Conservation (phyloP, 1,140 invertebrate species). For the Eulimnadia texana region DNA sequence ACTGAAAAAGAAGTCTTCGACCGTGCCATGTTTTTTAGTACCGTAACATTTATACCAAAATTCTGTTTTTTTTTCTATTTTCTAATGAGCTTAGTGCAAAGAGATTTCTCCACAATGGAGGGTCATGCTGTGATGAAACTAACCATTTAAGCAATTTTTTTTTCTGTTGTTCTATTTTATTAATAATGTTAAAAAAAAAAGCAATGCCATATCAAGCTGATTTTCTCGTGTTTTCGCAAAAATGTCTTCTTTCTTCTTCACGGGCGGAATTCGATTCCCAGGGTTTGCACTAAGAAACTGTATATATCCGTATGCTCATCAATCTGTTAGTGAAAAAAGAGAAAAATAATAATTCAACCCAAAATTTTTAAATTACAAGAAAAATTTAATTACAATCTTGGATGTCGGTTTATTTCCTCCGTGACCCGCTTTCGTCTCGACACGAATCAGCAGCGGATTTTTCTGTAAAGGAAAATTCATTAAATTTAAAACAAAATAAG, state of each 20-base stretch:
- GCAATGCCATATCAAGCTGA: background rate
- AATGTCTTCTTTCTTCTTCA: conserved; percentile 3
- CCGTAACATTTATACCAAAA: background rate
- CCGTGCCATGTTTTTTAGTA: background rate
- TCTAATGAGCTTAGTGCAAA: background rate
- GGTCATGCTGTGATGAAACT: background rate
- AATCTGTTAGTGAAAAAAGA: conserved; percentile 46
- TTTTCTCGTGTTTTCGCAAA: background rate
- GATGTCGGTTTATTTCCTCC: conserved; percentile 89
- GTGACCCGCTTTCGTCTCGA: conserved; percentile 93
- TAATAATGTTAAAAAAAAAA: background rate
- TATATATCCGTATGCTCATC: conserved; percentile 77
- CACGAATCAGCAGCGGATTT: conserved; percentile 75
- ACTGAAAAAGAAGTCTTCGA: background rate
- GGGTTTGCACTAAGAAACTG: conserved; percentile 63
- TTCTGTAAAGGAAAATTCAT: conserved; percentile 36
- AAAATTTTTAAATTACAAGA: background rate
- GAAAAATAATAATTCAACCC: conserved; percentile 11
- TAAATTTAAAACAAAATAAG: background rate
- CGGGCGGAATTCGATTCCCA: conserved; percentile 47
- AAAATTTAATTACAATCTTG: conserved; percentile 52
- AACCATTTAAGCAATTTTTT: background rate
- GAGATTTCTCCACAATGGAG: background rate
- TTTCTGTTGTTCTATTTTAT: background rate
- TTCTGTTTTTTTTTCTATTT: background rate